Conservation (phyloP, 2,113 vertebrate species). For the Odontesthes bonariensis region DNA sequence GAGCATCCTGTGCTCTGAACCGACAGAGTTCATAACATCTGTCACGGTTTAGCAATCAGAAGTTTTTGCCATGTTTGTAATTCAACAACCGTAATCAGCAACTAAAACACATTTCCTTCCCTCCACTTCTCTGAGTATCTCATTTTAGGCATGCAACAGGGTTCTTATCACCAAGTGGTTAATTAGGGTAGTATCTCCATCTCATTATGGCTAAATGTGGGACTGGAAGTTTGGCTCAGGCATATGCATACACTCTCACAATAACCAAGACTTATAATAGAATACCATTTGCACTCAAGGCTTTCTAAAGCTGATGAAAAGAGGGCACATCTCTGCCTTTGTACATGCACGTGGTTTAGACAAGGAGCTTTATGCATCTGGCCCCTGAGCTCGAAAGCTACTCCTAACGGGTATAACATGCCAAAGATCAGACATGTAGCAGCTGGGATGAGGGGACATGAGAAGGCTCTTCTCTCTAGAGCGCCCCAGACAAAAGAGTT, state of each 20-base stretch:
- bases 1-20: not conserved
- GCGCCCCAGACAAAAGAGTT: constrained; percentile 17
- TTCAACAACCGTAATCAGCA: not conserved
- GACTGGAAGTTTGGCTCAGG: not conserved
- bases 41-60: not conserved
- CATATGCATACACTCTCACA: not conserved
- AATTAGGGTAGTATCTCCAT: no score
- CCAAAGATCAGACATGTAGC: not conserved
- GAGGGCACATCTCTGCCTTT: not conserved
- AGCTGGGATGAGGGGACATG: not conserved
- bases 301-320: not conserved
- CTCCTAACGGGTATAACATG: no score
- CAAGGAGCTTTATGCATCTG: not conserved
- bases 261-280: not conserved
- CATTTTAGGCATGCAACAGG: not conserved
- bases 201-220: no score
- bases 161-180: not conserved
- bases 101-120: not conserved
- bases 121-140: not conserved
- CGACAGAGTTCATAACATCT: not conserved
- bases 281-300: not conserved
- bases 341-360: not conserved
- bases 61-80: not conserved
- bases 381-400: not conserved
- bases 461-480: not conserved